A percentile compares a stretch with the other conserved stretches of the same genome.
These are phyloP conservation scores for Lateolabrax maculatus DNA, from an alignment of 2,797 vertebrate species.

Conservation along the genomic window DNA sequence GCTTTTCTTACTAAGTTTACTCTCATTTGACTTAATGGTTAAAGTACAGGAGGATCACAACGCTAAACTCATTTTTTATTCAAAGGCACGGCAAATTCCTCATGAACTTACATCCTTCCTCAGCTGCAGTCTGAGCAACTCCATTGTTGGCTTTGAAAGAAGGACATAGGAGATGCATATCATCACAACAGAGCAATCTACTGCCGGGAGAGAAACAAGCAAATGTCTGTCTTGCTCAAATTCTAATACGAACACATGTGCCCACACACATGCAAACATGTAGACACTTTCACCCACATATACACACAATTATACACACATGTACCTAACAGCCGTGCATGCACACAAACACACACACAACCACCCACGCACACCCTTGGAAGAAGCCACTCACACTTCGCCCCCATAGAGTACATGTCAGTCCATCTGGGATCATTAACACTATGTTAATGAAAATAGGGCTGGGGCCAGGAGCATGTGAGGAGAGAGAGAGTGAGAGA, in stretches of 20 bases:
- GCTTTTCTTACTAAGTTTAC: background rate
- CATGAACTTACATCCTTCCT: constrained; percentile 7
- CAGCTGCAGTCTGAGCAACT: constrained; percentile 29
- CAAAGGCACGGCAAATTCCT: constrained; percentile 27
- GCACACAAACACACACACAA: constrained; percentile 41
- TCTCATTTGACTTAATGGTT: background rate
- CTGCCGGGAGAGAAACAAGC: constrained; percentile 33
- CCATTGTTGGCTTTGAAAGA: constrained; percentile 40
- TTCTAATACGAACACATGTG: constrained; percentile 32
- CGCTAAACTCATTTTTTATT: constrained; percentile 20
- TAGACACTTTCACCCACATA: constrained; percentile 35
- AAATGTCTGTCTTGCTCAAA: constrained; percentile 18
- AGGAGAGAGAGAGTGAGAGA: constrained; percentile 39
- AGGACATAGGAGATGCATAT: constrained; percentile 36
- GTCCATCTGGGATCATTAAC: constrained; percentile 86
- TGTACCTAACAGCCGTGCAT: constrained; percentile 45
- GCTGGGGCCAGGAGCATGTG: constrained; percentile 69
- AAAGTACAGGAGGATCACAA: background rate
- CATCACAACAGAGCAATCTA: constrained; percentile 41
- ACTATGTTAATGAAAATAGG: constrained; percentile 83
- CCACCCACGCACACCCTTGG: constrained; percentile 72
- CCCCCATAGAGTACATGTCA: constrained; percentile 83
- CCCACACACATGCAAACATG: constrained; percentile 42
- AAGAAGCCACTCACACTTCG: constrained; percentile 79
- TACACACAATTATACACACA: constrained; percentile 53